A percentile compares a stretch with the other conserved stretches of the same genome.
phyloP scores from a whole-genome alignment of 1,140 invertebrate species.

The Steinernema khuongi region DNA sequence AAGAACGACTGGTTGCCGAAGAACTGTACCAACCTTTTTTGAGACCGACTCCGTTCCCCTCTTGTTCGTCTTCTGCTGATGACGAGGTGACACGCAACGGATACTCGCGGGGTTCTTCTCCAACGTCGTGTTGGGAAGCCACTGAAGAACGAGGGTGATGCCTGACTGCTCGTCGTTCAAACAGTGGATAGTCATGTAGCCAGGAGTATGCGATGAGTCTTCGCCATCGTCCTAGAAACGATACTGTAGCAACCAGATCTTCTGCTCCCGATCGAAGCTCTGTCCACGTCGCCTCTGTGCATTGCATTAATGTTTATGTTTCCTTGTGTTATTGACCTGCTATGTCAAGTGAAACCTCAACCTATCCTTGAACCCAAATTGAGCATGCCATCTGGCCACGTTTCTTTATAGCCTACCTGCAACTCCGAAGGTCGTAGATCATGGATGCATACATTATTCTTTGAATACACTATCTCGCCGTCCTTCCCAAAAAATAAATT shows the following conservation, averaged over 20 bases:
- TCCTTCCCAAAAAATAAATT: slow-evolving; percentile 54
- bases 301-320: too few species aligned
- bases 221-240: slow-evolving; percentile 68
- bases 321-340: too few species aligned
- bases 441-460: slow-evolving; percentile 92
- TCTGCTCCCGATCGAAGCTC: too few species aligned
- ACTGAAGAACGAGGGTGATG: slow-evolving; percentile 78
- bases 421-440: slow-evolving; percentile 60
- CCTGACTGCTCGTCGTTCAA: slow-evolving; percentile 64
- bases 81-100: slow-evolving; percentile 52
- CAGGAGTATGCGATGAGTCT: slow-evolving; percentile 72
- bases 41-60: slow-evolving; percentile 4
- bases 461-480: slow-evolving; percentile 59
- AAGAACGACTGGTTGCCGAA: neutral
- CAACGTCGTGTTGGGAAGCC: slow-evolving; percentile 86
- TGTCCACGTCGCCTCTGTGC: too few species aligned
- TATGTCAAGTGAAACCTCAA: too few species aligned
- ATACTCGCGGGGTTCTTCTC: slow-evolving; percentile 72
- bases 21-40: slow-evolving; percentile 30
- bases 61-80: slow-evolving; percentile 32
- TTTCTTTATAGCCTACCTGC: neutral
- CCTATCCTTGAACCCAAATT: too few species aligned
- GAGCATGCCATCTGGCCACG: too few species aligned
- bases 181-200: slow-evolving; percentile 79
- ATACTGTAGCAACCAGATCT: too few species aligned